Conservation (phyloP, 2,888 invertebrate genomes). For the Rhodophaea formosa region DNA sequence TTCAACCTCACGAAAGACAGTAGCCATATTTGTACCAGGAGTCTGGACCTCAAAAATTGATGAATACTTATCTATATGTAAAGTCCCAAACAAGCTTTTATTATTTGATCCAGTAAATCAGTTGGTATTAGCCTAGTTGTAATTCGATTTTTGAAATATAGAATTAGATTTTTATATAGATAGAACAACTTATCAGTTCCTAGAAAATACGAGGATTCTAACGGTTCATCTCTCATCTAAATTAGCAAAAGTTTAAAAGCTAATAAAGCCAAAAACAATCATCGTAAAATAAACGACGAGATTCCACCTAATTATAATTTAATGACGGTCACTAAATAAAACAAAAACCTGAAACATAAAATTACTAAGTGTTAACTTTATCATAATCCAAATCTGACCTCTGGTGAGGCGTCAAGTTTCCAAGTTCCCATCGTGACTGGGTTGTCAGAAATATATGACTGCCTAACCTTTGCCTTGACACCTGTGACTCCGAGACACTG, state of each 20-base stretch:
- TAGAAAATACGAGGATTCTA: no score
- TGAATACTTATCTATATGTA: no score
- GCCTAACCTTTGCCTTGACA: conserved; percentile 29
- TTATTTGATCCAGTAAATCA: no score
- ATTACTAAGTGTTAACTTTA: conserved; percentile 16
- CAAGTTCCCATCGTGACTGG: conserved; percentile 22
- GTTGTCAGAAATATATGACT: conserved; percentile 27
- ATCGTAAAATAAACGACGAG: background rate
- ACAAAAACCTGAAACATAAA: conserved; percentile 12
- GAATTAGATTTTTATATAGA: no score
- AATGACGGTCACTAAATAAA: conserved; percentile 6
- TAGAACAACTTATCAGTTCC: no score
- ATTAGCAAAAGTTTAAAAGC: background rate
- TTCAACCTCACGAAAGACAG: no score
- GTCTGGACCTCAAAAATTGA: no score
- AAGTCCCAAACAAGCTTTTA: no score
- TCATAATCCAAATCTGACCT: conserved; percentile 20
- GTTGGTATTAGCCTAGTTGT: no score
- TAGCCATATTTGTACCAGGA: no score
- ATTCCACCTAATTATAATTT: conserved; percentile 9
- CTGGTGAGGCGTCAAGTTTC: conserved; percentile 13
- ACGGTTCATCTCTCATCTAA: background rate
- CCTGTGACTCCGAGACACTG: conserved; percentile 23
- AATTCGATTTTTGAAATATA: no score
- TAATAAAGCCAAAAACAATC: background rate